Conservation (phyloP, 2,888 invertebrate species). For the Camponotus fellah region DNA sequence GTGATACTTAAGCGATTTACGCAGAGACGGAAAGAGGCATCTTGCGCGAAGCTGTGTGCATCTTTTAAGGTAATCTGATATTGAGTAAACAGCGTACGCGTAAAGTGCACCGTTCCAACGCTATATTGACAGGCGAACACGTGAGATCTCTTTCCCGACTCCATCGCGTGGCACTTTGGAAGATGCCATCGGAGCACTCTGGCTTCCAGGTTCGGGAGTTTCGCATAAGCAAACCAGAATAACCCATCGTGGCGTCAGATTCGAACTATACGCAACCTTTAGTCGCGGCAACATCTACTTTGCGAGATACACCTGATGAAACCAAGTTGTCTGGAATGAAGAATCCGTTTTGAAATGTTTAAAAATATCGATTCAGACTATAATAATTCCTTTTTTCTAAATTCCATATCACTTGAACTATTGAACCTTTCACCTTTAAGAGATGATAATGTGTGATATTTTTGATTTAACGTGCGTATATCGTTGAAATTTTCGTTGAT, state of each 20-base stretch:
- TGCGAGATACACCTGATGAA: background rate
- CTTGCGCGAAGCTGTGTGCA: constrained; percentile 5
- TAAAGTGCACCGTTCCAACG: constrained; percentile 69
- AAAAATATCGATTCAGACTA: background rate
- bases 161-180: constrained; percentile 55
- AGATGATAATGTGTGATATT: background rate
- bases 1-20: constrained; percentile 24
- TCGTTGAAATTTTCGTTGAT: background rate
- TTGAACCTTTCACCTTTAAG: background rate
- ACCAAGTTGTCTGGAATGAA: background rate
- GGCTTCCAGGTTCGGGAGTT: constrained; percentile 44
- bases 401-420: background rate
- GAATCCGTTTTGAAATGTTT: background rate
- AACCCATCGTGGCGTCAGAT: constrained; percentile 15
- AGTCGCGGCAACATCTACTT: constrained; percentile 26
- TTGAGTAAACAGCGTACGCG: constrained; percentile 70
- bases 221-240: constrained; percentile 57
- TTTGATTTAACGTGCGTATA: background rate
- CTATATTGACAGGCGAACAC: constrained; percentile 74
- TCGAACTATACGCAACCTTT: constrained; percentile 11
- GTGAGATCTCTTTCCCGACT: constrained; percentile 65
- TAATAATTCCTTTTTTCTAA: background rate
- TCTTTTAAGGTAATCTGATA: constrained; percentile 63
- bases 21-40: constrained; percentile 38
- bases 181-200: constrained; percentile 64